phyloP scores from a whole-genome alignment of 2,113 vertebrate species.

The Salminus brasiliensis region DNA sequence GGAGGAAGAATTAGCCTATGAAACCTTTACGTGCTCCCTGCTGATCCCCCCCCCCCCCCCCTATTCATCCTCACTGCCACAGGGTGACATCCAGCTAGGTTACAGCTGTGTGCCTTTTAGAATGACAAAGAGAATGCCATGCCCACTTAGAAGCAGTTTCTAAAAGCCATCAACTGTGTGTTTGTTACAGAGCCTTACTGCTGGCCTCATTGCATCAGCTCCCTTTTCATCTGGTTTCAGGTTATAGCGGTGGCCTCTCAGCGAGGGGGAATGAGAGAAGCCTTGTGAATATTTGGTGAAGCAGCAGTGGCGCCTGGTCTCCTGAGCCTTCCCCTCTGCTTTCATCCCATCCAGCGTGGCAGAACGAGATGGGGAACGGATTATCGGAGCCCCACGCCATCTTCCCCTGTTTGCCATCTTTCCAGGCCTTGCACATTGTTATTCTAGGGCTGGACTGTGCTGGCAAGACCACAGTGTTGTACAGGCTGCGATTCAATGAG shows the following conservation, averaged over 20 bases:
- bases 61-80: conserved; percentile 51
- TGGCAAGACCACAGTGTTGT: conserved; percentile 92
- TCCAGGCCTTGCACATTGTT: conserved; percentile 90
- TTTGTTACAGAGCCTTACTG: conserved; percentile 50
- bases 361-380: conserved; percentile 88
- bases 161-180: conserved; percentile 46
- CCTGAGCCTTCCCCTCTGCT: neutral
- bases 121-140: conserved; percentile 38
- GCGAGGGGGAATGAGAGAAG: conserved; percentile 50
- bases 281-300: conserved; percentile 56
- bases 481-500: conserved; percentile 91
- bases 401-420: conserved; percentile 84
- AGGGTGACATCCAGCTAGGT: conserved; percentile 39
- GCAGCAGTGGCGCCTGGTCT: conserved; percentile 21
- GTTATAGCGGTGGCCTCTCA: conserved; percentile 49
- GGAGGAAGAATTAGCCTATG: conserved; percentile 58
- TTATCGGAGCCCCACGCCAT: conserved; percentile 86
- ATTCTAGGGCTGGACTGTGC: conserved; percentile 92
- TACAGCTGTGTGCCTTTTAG: conserved; percentile 32
- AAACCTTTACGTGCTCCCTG: conserved; percentile 55
- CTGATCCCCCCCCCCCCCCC: conserved; percentile 56
- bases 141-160: conserved; percentile 27
- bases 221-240: conserved; percentile 57
- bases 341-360: conserved; percentile 23
- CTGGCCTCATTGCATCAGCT: conserved; percentile 55